These are phyloP conservation scores for Sitta europaea DNA, from an alignment of 2,113 vertebrate genomes.

Conservation along the genomic window DNA sequence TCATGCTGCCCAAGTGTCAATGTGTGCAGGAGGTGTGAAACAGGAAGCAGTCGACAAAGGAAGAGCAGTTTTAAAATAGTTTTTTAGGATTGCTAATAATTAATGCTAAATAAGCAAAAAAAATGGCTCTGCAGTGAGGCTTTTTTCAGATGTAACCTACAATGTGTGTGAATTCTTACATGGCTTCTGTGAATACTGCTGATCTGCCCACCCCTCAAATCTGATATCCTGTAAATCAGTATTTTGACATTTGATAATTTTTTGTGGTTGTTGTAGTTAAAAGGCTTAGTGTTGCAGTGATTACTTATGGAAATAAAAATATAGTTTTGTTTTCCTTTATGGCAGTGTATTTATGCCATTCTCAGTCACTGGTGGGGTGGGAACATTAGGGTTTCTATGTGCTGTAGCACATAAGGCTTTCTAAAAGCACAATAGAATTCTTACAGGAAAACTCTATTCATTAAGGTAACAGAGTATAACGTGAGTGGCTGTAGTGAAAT, in stretches of 20 bases:
- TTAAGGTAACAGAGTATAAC: neutral
- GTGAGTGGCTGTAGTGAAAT: neutral
- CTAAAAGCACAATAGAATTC: neutral
- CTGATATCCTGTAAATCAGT: neutral
- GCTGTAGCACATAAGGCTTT: neutral
- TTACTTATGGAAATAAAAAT: neutral
- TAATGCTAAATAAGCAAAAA: neutral
- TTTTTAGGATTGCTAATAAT: neutral
- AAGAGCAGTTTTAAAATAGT: neutral
- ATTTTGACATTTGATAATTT: neutral
- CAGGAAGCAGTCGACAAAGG: neutral
- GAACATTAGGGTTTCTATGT: neutral
- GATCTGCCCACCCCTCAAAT: neutral
- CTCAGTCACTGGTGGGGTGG: neutral
- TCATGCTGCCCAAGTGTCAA: neutral
- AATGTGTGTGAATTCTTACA: neutral
- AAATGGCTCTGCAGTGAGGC: neutral
- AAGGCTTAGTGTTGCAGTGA: neutral
- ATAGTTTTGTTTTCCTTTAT: neutral
- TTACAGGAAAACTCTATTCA: neutral
- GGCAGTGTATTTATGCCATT: neutral
- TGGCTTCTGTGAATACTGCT: neutral
- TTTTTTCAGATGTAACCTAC: neutral
- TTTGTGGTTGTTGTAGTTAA: neutral
- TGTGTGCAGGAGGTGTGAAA: neutral